Evolutionary conservation across 2,888 invertebrate genomes (phyloP).

Genomic region (Heliconius aoede): DNA sequence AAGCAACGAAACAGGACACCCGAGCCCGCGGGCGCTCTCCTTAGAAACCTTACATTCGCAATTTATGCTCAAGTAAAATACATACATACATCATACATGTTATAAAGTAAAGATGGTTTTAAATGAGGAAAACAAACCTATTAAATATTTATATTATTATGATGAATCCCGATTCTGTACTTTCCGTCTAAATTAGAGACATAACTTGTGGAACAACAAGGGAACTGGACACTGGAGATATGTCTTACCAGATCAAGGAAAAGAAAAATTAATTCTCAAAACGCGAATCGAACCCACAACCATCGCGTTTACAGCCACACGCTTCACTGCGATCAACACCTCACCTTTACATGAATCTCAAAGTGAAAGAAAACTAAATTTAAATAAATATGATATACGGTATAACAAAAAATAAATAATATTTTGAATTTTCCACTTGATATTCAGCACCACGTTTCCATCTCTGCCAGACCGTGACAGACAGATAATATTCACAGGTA

Average conservation of each 20-base stretch:
- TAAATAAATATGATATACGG: no score
- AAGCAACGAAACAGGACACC: conserved; percentile 19
- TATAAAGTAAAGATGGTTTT: conserved; percentile 1
- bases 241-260: neutral
- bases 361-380: neutral
- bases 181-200: neutral
- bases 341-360: no score
- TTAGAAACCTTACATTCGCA: conserved; percentile 18
- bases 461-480: conserved; percentile 21
- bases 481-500: conserved; percentile 13
- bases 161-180: neutral
- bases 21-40: conserved; percentile 9
- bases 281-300: neutral
- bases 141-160: conserved; percentile 14
- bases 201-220: neutral
- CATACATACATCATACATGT: neutral
- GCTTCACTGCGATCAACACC: no score
- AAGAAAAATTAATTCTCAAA: neutral
- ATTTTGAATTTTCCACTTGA: conserved; percentile 4
- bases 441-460: neutral
- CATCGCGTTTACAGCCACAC: no score
- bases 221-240: neutral
- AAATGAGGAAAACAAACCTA: conserved; percentile 9
- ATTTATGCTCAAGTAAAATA: neutral
- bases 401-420: no score